Conservation (phyloP, 2,113 vertebrate species). For the Tricholaema leucomelas region DNA sequence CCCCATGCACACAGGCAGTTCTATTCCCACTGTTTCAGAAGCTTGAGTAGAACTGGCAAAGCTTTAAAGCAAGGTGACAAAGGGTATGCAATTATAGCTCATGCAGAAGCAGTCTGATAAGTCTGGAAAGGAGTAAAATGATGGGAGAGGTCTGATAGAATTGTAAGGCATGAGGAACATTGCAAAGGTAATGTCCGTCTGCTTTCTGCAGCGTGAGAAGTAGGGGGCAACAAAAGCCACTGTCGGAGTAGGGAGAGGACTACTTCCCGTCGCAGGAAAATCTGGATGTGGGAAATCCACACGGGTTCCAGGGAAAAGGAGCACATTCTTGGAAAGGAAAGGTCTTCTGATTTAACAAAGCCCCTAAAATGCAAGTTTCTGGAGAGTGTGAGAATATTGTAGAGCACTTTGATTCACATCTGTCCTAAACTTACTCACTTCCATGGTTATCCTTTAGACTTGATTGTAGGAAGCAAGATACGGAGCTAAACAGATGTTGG, state of each 20-base stretch:
- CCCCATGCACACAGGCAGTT: neutral
- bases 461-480: neutral
- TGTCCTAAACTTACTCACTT: neutral
- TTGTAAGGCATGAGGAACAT: neutral
- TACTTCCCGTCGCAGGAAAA: neutral
- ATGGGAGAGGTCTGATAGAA: neutral
- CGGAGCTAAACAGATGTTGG: neutral
- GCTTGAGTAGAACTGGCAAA: neutral
- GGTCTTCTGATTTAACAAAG: neutral
- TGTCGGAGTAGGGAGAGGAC: neutral
- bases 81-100: neutral
- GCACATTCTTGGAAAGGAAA: neutral
- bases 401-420: neutral
- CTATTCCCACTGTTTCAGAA: neutral
- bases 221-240: constrained; percentile 35
- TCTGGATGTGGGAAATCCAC: neutral
- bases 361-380: neutral
- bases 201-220: constrained; percentile 5
- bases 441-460: neutral
- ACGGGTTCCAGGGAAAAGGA: neutral
- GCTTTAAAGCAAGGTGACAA: neutral
- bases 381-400: neutral
- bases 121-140: neutral
- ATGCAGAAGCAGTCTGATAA: neutral
- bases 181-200: neutral